Base-by-base conservation (phyloP, 2,888 invertebrate genomes). In the Ophion ellenae region DNA sequence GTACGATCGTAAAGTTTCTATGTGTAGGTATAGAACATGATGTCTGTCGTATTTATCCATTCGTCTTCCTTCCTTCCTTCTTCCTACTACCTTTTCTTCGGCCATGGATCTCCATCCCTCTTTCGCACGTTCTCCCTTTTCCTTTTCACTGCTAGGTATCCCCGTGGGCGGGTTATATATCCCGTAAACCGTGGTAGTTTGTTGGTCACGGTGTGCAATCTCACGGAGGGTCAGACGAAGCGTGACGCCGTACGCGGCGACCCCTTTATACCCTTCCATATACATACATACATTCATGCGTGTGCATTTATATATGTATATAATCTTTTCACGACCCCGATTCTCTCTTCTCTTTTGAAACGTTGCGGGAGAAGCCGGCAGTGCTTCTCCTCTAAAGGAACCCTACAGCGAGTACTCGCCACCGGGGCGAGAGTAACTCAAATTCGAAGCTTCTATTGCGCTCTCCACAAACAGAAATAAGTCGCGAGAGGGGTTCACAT, bases 141-240 rank as follows among this genome's bases (percentile, higher is more conserved):
- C 47, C 63, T 47, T 79, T 75, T 53, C 32, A n/a, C 28, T 57
- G 40, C 20, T 20, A 61, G 47, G 59, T 69, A 45, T 69, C 69
- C 74, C 75, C 61, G 47, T 67, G 84, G 81, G 86, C 88, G 87
- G 89, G 90, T 90, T 90, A 90, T 83, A 86, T 88, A 90, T 83
- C 87, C 88, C 89, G 90, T 91, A 90, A 91, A 90, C 90, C 91
- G 89, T 89, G 88, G 90, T 89, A 91, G 91, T 91, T 91, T 91
- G 91, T 91, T 90, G 91, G 91, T 91, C 91, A 91, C 89, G 91
- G 90, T 91, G 85, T 90, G 90, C 90, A 90, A 89, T 90, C 91
- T 89, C 90, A 90, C 89, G 89, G 88, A 90, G 90, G 87, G 86
- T 87, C 89, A 89, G 87, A 87, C 90, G 89, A 89, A 91, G 89